Evolutionary conservation across 2,888 invertebrate species (phyloP).

Genomic region (Phanerotoma sp.): DNA sequence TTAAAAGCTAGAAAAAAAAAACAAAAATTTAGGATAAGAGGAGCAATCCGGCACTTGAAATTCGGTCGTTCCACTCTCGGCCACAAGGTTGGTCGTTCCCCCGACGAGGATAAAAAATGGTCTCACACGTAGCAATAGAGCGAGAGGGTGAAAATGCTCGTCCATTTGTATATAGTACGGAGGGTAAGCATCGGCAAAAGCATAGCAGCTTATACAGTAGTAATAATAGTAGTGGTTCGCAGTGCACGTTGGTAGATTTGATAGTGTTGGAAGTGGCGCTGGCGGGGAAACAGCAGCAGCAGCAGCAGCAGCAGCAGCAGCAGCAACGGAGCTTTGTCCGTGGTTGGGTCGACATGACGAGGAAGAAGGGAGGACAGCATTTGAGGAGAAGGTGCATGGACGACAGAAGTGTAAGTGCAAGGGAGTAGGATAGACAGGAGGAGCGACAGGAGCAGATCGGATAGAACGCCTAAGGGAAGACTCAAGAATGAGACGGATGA

Average conservation of each 20-base stretch:
- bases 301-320: constrained; percentile 29
- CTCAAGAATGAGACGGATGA: not conserved
- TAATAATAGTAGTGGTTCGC: constrained; percentile 24
- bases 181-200: constrained; percentile 1
- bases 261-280: constrained; percentile 36
- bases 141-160: not conserved
- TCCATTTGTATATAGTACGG: not conserved
- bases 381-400: constrained; percentile 25
- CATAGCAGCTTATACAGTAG: constrained; percentile 2
- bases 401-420: not conserved
- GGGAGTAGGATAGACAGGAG: constrained; percentile 5
- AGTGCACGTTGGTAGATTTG: constrained; percentile 35
- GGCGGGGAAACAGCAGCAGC: constrained; percentile 35
- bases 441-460: not conserved
- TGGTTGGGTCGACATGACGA: constrained; percentile 24
- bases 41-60: constrained; percentile 28
- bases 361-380: constrained; percentile 7
- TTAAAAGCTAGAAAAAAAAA: not conserved
- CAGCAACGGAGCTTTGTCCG: constrained; percentile 7
- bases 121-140: not conserved
- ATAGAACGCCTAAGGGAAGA: not conserved
- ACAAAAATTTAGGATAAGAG: constrained; percentile 8
- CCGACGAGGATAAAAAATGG: constrained; percentile 8
- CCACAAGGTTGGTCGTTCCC: constrained; percentile 31
- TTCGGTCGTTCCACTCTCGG: constrained; percentile 34